Percentiles rank a stretch among this genome's conserved stretches.
These are phyloP conservation scores for Acronicta psi DNA, from an alignment of 2,888 invertebrate genomes.

Conservation along the genomic window DNA sequence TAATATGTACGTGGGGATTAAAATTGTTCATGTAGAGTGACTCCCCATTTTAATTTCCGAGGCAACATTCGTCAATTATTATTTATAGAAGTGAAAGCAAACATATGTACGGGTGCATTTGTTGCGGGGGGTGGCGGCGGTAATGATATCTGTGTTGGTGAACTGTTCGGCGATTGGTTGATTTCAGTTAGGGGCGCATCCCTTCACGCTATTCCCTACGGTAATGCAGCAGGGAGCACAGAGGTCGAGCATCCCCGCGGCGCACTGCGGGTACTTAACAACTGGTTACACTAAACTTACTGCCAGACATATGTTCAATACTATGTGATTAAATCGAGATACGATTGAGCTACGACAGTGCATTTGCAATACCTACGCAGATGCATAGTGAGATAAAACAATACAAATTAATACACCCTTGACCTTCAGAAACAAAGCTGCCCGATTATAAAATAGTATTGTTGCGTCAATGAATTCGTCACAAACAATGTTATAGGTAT, in stretches of 20 bases:
- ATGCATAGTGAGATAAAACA: conserved; percentile 41
- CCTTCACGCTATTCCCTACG: conserved; percentile 67
- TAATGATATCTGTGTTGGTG: conserved; percentile 72
- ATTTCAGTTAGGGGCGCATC: conserved; percentile 73
- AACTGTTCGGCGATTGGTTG: conserved; percentile 77
- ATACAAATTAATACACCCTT: conserved; percentile 57
- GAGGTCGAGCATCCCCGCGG: conserved; percentile 64
- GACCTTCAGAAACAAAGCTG: conserved; percentile 60
- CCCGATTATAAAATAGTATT: conserved; percentile 50
- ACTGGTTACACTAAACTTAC: conserved; percentile 67
- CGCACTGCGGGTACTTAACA: conserved; percentile 78
- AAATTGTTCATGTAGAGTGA: conserved; percentile 33
- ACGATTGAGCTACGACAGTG: conserved; percentile 22
- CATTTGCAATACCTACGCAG: conserved; percentile 27
- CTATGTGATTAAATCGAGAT: conserved; percentile 40
- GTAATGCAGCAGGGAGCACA: conserved; percentile 55
- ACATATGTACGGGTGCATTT: conserved; percentile 81
- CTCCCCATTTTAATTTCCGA: conserved; percentile 78
- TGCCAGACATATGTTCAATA: conserved; percentile 66
- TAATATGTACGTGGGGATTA: conserved; percentile 16
- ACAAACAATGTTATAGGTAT: conserved; percentile 59
- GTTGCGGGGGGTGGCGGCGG: conserved; percentile 72
- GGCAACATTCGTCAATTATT: conserved; percentile 79
- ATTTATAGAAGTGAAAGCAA: conserved; percentile 83
- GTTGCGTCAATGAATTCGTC: conserved; percentile 60